Percentiles rank a stretch among this genome's conserved stretches.
Conservation (phyloP, 2,113 vertebrate genomes). For the Scalopus aquaticus region DNA sequence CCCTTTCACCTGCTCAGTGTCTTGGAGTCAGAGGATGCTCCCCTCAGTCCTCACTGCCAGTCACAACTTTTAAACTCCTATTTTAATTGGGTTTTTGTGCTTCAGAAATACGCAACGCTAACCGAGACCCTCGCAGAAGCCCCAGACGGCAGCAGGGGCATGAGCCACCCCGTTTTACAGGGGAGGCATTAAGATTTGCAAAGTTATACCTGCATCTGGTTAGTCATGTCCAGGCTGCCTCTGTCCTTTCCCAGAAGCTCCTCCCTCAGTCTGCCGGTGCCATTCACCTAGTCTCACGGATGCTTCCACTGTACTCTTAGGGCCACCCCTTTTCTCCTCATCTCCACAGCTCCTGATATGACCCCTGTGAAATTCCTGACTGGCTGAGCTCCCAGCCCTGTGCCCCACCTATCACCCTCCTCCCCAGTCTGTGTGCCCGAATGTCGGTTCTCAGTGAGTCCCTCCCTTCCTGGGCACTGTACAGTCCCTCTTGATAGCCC, state of each 20-base stretch:
- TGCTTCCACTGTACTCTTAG: neutral
- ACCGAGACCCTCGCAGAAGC: neutral
- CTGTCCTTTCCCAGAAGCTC: neutral
- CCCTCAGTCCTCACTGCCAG: neutral
- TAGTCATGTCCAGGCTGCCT: too few relatives aligned
- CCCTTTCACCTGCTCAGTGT: neutral
- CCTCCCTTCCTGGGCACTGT: neutral
- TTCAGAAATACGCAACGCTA: neutral
- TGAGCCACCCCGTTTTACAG: neutral
- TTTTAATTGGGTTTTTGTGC: neutral
- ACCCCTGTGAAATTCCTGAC: neutral
- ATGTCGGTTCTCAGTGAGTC: fast-evolving
- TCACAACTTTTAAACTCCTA: neutral
- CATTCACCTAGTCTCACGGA: neutral
- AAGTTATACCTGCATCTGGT: too few relatives aligned
- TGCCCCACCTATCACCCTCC: neutral
- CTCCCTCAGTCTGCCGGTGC: neutral
- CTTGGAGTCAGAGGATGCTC: neutral
- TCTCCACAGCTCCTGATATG: neutral
- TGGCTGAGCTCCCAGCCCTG: neutral
- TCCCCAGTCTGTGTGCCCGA: neutral
- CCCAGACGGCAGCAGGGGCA: neutral
- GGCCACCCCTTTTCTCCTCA: neutral
- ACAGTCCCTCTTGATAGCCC: neutral
- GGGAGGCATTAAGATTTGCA: neutral